phyloP scores from a whole-genome alignment of 1,140 invertebrate species.

The Drosophila athabasca region DNA sequence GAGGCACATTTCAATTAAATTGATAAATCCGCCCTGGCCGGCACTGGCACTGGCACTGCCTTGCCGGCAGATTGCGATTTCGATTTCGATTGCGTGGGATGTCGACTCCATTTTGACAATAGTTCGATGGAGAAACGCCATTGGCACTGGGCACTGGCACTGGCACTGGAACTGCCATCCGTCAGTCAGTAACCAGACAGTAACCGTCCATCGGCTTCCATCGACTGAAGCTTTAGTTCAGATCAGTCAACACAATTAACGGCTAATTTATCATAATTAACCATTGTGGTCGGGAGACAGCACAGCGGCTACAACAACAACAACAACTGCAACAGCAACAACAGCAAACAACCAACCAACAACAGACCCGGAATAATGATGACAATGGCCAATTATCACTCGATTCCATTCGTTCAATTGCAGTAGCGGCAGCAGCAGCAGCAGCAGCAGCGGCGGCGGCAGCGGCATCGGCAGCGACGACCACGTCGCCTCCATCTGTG shows the following conservation, averaged over 20 bases:
- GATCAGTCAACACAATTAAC: constrained; percentile 78
- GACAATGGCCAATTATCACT: constrained; percentile 78
- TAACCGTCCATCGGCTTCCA: too few species aligned
- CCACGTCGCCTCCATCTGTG: constrained; percentile 70
- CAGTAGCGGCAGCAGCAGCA: constrained; percentile 66
- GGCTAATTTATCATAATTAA: constrained; percentile 82
- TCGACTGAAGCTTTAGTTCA: constrained; percentile 14
- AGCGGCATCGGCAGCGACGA: constrained; percentile 45
- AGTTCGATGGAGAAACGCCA: constrained; percentile 12
- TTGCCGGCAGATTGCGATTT: constrained; percentile 20
- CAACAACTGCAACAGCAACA: too few species aligned
- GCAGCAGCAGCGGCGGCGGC: constrained; percentile 52
- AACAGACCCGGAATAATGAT: constrained; percentile 35
- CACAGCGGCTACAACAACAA: constrained; percentile 6
- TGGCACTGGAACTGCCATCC: constrained; percentile 10
- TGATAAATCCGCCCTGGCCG: constrained; percentile 49
- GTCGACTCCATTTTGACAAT: constrained; percentile 36
- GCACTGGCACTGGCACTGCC: neutral
- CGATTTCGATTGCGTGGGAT: constrained; percentile 8
- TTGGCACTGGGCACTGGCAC: neutral
- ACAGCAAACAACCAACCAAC: neutral
- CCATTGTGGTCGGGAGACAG: constrained; percentile 61
- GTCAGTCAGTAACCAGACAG: constrained; percentile 24
- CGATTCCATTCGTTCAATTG: constrained; percentile 77
- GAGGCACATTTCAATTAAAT: constrained; percentile 48